Conservation (phyloP, 2,113 vertebrate genomes). For the Sialia sialis region DNA sequence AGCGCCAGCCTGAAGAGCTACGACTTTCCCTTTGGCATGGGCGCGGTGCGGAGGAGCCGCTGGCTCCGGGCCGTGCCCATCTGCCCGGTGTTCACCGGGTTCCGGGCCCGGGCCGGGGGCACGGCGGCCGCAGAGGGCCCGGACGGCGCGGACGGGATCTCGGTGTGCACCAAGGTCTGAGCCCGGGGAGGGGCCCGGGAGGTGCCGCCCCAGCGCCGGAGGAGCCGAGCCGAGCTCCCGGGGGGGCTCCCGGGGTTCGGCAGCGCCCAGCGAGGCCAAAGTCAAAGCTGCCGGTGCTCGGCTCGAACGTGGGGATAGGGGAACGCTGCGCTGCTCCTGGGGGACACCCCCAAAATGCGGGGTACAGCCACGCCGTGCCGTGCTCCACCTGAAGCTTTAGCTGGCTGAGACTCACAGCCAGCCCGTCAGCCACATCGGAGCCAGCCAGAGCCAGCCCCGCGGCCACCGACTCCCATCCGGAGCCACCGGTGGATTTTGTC, state of each 20-base stretch:
- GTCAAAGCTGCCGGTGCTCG: background rate
- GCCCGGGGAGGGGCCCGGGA: background rate
- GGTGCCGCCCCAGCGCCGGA: background rate
- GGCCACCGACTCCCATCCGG: background rate
- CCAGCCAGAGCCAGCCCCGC: background rate
- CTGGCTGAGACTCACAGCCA: background rate
- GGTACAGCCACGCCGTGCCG: background rate
- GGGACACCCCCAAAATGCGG: background rate
- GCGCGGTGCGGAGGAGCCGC: conserved; percentile 57
- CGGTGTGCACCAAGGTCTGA: conserved; percentile 77
- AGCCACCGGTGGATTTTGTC: accelerated
- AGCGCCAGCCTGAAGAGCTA: conserved; percentile 76
- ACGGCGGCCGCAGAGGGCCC: background rate
- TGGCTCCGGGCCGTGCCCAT: conserved; percentile 82
- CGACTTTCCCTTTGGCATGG: conserved; percentile 89
- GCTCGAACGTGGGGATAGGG: background rate
- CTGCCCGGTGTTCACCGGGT: conserved; percentile 88
- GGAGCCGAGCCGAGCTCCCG: background rate
- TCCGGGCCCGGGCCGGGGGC: conserved; percentile 2
- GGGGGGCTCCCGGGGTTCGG: background rate
- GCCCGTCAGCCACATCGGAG: accelerated
- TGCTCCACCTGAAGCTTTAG: background rate
- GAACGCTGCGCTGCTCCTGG: background rate
- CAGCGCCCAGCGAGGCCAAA: background rate
- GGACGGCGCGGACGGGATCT: background rate